Conservation (phyloP, 2,888 invertebrate genomes). For the Selenia dentaria region DNA sequence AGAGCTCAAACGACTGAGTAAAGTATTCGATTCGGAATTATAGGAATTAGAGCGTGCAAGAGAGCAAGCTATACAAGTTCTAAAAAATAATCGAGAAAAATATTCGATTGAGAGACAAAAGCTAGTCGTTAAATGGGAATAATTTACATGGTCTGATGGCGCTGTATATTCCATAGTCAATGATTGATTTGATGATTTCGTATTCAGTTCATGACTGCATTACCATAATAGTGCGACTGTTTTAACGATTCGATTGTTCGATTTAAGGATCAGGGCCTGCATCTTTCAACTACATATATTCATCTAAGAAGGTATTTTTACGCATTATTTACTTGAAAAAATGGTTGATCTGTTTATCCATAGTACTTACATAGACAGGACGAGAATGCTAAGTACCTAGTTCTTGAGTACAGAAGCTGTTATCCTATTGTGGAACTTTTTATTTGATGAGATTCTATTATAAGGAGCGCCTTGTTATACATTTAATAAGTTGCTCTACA, state of each 20-base stretch:
- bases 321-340: background rate
- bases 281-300: constrained; percentile 5
- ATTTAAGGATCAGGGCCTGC: constrained; percentile 1
- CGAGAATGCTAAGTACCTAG: constrained; percentile 8
- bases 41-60: too few relatives aligned
- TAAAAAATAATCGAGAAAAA: too few relatives aligned
- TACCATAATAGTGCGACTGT: constrained; percentile 58
- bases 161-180: constrained; percentile 33
- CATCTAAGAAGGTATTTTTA: constrained; percentile 1
- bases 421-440: constrained; percentile 13
- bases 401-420: background rate
- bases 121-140: constrained; percentile 33
- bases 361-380: too few relatives aligned
- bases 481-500: background rate
- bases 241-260: constrained; percentile 56
- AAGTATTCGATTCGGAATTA: constrained; percentile 49
- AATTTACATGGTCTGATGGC: constrained; percentile 28
- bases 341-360: too few relatives aligned
- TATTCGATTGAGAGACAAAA: too few relatives aligned
- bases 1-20: constrained; percentile 47
- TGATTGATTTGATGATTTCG: constrained; percentile 38
- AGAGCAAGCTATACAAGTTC: too few relatives aligned
- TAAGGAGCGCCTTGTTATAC: background rate
- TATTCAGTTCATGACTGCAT: constrained; percentile 51
- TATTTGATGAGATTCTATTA: background rate